phyloP scores from a whole-genome alignment of 2,888 invertebrate species.

The Schizaphis graminum region DNA sequence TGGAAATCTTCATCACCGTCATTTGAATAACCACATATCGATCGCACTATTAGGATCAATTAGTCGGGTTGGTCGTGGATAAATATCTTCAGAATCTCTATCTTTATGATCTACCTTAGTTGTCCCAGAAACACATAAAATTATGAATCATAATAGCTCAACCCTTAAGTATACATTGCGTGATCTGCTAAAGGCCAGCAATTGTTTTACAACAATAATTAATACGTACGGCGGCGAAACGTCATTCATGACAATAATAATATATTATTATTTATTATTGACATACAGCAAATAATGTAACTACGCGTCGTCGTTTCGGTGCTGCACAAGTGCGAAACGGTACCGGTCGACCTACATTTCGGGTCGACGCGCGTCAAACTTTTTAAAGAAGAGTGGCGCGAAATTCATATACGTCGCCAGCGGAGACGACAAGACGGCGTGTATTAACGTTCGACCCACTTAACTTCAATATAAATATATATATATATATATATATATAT shows the following conservation, averaged over 20 bases:
- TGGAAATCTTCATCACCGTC: not conserved
- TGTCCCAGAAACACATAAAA: not conserved
- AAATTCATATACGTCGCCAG: slow-evolving; percentile 48
- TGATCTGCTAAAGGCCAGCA: not conserved
- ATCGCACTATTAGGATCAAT: not conserved
- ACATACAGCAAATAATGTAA: not conserved
- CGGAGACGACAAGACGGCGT: slow-evolving; percentile 26
- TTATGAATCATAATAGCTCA: not conserved
- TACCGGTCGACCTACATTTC: slow-evolving; percentile 57
- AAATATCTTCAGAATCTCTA: not conserved
- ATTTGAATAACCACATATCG: not conserved
- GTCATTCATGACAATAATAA: not conserved
- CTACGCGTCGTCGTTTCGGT: slow-evolving; percentile 27
- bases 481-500: not conserved
- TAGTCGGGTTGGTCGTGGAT: not conserved
- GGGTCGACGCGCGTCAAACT: not conserved
- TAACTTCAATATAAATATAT: not conserved
- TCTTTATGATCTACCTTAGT: not conserved
- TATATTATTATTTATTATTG: not conserved
- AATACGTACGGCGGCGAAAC: not conserved
- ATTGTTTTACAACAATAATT: not conserved
- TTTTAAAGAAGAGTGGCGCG: slow-evolving; percentile 20
- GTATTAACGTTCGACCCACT: slow-evolving; percentile 29
- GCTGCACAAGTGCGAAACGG: slow-evolving; percentile 49
- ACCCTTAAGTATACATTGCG: not conserved